phyloP scores from a whole-genome alignment of 2,113 vertebrate species.

The Macaca nemestrina region DNA sequence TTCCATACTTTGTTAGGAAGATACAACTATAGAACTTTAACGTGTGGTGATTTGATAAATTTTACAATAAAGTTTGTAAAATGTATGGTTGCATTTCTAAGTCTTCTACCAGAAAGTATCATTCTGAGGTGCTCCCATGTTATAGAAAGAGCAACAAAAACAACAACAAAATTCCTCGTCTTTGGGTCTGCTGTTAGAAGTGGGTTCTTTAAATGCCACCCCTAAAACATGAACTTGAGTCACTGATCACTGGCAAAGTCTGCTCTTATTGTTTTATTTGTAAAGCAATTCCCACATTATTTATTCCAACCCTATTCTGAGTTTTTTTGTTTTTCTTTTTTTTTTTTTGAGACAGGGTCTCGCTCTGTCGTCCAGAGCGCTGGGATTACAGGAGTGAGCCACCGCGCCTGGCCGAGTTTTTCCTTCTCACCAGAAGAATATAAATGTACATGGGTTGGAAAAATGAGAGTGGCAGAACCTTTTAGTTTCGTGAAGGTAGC shows the following conservation, averaged over 20 bases:
- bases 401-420: not conserved
- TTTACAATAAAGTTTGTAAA: not conserved
- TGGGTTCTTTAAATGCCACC: not conserved
- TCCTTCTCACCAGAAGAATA: not conserved
- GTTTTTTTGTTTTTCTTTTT: not conserved
- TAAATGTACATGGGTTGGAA: not conserved
- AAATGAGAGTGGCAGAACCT: not conserved
- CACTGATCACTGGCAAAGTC: not conserved
- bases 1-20: not conserved
- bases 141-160: not conserved
- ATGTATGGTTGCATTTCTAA: not conserved
- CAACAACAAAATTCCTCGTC: not conserved
- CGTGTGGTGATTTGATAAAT: not conserved
- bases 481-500: not conserved
- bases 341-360: not conserved
- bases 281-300: not conserved
- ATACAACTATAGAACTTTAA: not conserved
- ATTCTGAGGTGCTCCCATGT: not conserved
- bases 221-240: not conserved
- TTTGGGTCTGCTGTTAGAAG: not conserved
- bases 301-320: not conserved
- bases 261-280: not conserved
- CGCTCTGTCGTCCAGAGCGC: fast-evolving
- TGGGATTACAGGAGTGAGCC: too few relatives aligned
- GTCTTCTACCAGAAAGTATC: not conserved